Conservation (phyloP, 2,113 vertebrate species). For the Malurus elegans region DNA sequence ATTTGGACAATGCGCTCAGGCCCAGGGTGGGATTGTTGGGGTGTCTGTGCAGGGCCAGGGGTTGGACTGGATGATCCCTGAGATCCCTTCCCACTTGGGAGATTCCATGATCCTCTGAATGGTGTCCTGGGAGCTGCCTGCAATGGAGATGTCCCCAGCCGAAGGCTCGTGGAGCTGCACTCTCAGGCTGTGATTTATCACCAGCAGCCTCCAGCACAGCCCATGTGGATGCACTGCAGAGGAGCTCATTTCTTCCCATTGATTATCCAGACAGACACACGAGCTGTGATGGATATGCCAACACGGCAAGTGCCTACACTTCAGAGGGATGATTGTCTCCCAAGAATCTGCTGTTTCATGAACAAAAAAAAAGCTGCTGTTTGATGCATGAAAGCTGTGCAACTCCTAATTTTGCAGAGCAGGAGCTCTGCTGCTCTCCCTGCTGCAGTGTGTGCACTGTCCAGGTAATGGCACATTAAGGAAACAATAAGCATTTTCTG, state of each 20-base stretch:
- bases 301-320: background rate
- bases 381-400: background rate
- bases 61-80: background rate
- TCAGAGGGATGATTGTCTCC: background rate
- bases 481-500: background rate
- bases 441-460: background rate
- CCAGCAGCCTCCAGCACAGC: background rate
- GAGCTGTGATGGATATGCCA: slow-evolving; percentile 6
- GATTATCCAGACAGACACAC: background rate
- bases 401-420: background rate
- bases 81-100: background rate
- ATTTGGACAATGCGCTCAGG: rapidly evolving
- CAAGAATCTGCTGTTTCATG: background rate
- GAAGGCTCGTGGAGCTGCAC: background rate
- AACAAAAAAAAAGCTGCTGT: background rate
- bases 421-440: background rate
- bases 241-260: background rate
- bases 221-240: background rate
- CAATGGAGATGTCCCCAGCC: background rate
- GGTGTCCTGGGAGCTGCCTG: background rate
- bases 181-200: background rate
- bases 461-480: slow-evolving; percentile 1
- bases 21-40: background rate
- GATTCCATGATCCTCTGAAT: background rate
- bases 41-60: background rate